These are phyloP conservation scores for Rhea pennata DNA, from an alignment of 2,113 vertebrate species.

Conservation along the genomic window DNA sequence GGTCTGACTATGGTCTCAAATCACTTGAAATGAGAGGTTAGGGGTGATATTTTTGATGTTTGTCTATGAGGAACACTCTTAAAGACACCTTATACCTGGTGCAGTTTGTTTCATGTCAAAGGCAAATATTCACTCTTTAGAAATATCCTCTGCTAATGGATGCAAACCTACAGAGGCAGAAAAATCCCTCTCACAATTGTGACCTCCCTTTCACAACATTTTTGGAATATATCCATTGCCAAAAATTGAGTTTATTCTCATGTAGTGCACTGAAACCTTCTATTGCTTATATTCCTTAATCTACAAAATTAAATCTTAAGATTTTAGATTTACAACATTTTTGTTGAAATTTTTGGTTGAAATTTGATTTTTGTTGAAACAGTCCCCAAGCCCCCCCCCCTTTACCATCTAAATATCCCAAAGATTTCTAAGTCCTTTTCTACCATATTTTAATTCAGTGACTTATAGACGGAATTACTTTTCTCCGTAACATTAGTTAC, in stretches of 20 bases:
- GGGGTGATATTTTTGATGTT: background rate
- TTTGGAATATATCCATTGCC: background rate
- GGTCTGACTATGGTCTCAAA: background rate
- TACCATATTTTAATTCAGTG: background rate
- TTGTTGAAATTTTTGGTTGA: no score
- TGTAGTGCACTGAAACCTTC: background rate
- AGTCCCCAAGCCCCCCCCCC: background rate
- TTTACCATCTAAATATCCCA: background rate
- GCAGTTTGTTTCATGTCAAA: constrained; percentile 29
- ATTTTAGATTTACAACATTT: background rate
- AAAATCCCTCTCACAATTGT: background rate
- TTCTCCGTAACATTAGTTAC: background rate
- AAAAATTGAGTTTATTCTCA: background rate
- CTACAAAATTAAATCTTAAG: background rate
- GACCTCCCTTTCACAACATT: constrained; percentile 15
- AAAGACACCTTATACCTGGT: constrained; percentile 10
- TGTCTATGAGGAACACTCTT: background rate
- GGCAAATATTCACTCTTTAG: background rate
- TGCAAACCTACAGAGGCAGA: background rate
- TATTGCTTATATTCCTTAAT: background rate
- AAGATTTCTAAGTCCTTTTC: background rate
- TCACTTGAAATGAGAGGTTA: background rate
- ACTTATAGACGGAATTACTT: background rate
- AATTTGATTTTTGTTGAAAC: background rate
- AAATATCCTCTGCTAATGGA: constrained; percentile 8